Base-by-base conservation (phyloP, 2,797 vertebrate species). In the Leucoraja ocellata region DNA sequence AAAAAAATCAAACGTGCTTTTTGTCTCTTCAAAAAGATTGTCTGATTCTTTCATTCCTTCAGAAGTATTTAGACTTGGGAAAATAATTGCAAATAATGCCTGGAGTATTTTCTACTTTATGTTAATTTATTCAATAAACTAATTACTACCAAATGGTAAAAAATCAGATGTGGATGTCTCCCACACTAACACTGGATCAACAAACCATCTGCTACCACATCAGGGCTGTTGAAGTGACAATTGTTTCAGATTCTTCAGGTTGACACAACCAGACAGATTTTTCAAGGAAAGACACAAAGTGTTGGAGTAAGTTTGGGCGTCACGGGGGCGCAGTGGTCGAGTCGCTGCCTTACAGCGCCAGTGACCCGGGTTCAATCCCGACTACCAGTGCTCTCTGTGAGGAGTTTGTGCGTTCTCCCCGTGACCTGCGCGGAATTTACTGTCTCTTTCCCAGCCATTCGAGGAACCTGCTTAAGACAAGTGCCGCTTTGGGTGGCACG, bases 111-210 rank as follows among this genome's bases (percentile, higher is more conserved):
- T 96, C 97, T 96, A 97, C 97, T 98, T 98, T 97, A 97, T 97
- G 98, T 98, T 99, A 98, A 98, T 98, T 99, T 98, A 98, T 98
- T 98, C 98, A 98, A 98, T 97, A 97, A 98, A 97, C 98, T 99
- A 99, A 99, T 99, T 98, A 98, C 98, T 96, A 96, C 97, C 97
- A 98, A 98, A 98, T 97, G 97, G 96, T 97, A 96, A 96, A 97
- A 46, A 97, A 98, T 98, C 97, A 97, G 97, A 98, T 97, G 97
- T 98, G 98, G 97, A 98, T 97, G 95, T 97, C 97, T 98, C 98
- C 98, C 97, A 98, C 97, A 96, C 97, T 97, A 96, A 95, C 95
- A 95, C 94, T 96, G 96, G 95, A 96, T 95, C 95, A 96, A 96
- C 95, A 95, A 96, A 95, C 96, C 96, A 96, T 97, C 97, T 97